phyloP scores from a whole-genome alignment of 2,888 invertebrate species.

The Drosophila engyochracea region DNA sequence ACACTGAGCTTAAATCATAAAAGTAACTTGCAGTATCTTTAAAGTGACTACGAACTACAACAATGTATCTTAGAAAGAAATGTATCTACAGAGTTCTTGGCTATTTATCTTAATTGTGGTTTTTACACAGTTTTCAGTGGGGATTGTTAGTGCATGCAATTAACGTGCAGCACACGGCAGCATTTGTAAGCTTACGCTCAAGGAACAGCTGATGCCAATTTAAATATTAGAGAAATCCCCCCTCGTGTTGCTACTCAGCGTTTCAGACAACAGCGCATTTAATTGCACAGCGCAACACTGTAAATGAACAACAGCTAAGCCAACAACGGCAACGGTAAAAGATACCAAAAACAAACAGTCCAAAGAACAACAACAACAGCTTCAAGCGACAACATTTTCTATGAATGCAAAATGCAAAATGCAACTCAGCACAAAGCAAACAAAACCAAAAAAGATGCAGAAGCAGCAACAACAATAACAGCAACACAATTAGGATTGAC shows the following conservation, averaged over 20 bases:
- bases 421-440: conserved; percentile 25
- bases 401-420: conserved; percentile 25
- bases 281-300: neutral
- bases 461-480: conserved; percentile 11
- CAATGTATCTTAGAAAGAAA: neutral
- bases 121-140: conserved; percentile 5
- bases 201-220: conserved; percentile 11
- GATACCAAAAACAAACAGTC: conserved; percentile 6
- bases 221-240: neutral
- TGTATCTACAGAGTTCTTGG: conserved; percentile 6
- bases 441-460: conserved; percentile 24
- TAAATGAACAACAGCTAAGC: neutral
- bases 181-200: neutral
- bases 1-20: neutral
- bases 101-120: conserved; percentile 9
- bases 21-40: neutral
- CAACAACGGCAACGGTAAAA: conserved; percentile 17
- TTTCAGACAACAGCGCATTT: neutral
- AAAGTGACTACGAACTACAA: neutral
- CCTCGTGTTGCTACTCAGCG: neutral
- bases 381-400: conserved; percentile 13
- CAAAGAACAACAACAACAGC: conserved; percentile 6
- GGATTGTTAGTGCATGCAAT: conserved; percentile 38
- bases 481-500: neutral
- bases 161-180: conserved; percentile 12